Percentiles rank a stretch among this genome's conserved stretches.
Conservation (phyloP, 2,888 invertebrate genomes). For the Luffia ferchaultella region DNA sequence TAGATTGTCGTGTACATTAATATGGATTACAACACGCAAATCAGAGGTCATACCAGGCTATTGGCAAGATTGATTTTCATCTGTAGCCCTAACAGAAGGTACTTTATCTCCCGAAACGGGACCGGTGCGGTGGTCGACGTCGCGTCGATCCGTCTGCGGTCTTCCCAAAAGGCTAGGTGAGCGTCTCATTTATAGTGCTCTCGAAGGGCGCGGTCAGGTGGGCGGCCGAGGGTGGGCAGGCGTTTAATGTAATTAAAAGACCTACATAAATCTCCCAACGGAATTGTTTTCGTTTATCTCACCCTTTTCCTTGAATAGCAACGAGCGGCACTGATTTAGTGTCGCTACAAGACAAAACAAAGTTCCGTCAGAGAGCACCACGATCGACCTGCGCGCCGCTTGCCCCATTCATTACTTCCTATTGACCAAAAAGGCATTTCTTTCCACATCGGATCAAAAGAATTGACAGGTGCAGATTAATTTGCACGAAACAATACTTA, state of each 20-base stretch:
- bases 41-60: no score
- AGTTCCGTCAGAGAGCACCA: neutral
- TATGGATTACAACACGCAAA: no score
- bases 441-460: no score
- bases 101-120: no score
- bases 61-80: no score
- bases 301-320: conserved; percentile 24
- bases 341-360: neutral
- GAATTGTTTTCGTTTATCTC: conserved; percentile 43
- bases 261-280: conserved; percentile 32
- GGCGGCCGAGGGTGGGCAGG: conserved; percentile 9
- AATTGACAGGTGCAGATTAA: no score
- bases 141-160: no score
- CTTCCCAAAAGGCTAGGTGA: neutral
- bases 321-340: conserved; percentile 3
- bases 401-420: neutral
- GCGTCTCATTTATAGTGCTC: neutral
- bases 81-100: no score
- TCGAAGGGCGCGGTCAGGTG: no score
- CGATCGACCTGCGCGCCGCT: neutral
- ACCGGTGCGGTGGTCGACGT: no score
- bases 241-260: conserved; percentile 36
- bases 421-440: neutral
- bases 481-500: no score
- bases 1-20: no score